Percentiles rank a stretch among this genome's conserved stretches.
phyloP scores from a whole-genome alignment of 2,113 vertebrate genomes.

The Zonotrichia leucophrys region DNA sequence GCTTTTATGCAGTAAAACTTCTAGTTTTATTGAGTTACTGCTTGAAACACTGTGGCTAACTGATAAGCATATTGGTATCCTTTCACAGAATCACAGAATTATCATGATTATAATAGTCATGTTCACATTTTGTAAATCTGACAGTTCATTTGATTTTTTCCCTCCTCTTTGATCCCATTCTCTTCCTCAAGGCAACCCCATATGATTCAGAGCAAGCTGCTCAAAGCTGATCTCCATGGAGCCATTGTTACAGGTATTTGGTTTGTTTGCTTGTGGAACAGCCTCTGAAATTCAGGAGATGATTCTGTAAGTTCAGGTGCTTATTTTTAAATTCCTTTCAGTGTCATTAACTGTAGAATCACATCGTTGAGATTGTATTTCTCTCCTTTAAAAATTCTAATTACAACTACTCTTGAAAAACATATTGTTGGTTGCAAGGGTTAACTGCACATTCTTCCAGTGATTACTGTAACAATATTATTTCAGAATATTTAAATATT shows the following conservation, averaged over 20 bases:
- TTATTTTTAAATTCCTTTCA: not conserved
- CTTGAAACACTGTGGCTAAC: not conserved
- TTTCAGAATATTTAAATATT: not conserved
- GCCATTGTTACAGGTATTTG: slow-evolving; percentile 87
- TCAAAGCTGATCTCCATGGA: slow-evolving; percentile 96
- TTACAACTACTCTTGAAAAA: not conserved
- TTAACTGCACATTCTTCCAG: not conserved
- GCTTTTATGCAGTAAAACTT: not conserved
- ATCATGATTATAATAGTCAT: accelerated
- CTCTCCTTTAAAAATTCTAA: not conserved
- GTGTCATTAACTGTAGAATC: not conserved
- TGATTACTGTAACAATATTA: not conserved
- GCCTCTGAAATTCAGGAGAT: not conserved
- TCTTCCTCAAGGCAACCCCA: slow-evolving; percentile 79
- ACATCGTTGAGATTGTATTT: not conserved
- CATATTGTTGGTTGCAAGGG: not conserved
- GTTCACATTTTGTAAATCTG: not conserved
- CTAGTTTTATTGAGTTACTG: not conserved
- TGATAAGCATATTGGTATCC: not conserved
- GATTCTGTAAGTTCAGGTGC: not conserved
- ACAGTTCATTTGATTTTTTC: not conserved
- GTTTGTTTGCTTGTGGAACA: not conserved
- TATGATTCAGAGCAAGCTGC: slow-evolving; percentile 85
- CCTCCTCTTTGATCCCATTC: not conserved
- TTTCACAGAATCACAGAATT: not conserved